Percentiles rank a stretch among this genome's conserved stretches.
phyloP scores from a whole-genome alignment of 2,113 vertebrate genomes.

The Astur gentilis region DNA sequence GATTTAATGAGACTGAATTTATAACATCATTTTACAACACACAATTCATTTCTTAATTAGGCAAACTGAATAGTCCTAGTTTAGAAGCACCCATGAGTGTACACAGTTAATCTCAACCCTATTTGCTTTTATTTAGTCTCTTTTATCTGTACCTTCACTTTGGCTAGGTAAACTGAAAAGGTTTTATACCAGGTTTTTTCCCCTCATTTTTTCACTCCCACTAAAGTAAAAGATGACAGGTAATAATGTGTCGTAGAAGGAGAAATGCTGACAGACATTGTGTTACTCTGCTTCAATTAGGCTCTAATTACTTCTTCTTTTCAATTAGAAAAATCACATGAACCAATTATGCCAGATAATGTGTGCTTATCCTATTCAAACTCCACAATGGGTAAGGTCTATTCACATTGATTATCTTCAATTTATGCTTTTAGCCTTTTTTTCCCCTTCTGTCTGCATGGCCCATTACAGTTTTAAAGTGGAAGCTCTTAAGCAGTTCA shows the following conservation, averaged over 20 bases:
- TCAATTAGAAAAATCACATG: slow-evolving; percentile 75
- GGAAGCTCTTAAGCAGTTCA: slow-evolving; percentile 70
- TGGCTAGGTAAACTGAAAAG: slow-evolving; percentile 20
- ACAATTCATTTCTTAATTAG: not conserved
- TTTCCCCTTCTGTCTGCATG: slow-evolving; percentile 48
- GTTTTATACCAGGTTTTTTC: not conserved
- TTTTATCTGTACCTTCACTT: not conserved
- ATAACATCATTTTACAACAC: not conserved
- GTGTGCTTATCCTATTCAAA: slow-evolving; percentile 73
- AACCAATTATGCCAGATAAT: slow-evolving; percentile 72
- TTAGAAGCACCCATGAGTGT: not conserved
- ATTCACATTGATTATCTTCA: slow-evolving; percentile 73
- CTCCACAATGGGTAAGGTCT: slow-evolving; percentile 69
- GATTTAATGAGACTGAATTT: not conserved
- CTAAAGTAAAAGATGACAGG: slow-evolving; percentile 59
- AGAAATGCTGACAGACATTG: slow-evolving; percentile 70
- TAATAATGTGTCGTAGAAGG: slow-evolving; percentile 63
- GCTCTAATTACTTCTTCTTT: slow-evolving; percentile 73
- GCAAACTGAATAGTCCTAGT: not conserved
- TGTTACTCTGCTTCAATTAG: slow-evolving; percentile 72
- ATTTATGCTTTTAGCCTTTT: slow-evolving; percentile 71
- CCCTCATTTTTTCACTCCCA: not conserved
- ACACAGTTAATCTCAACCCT: not conserved
- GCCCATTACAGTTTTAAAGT: slow-evolving; percentile 70
- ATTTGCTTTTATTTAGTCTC: slow-evolving; percentile 5